phyloP scores from a whole-genome alignment of 2,113 vertebrate species.

The Cardinalis cardinalis region DNA sequence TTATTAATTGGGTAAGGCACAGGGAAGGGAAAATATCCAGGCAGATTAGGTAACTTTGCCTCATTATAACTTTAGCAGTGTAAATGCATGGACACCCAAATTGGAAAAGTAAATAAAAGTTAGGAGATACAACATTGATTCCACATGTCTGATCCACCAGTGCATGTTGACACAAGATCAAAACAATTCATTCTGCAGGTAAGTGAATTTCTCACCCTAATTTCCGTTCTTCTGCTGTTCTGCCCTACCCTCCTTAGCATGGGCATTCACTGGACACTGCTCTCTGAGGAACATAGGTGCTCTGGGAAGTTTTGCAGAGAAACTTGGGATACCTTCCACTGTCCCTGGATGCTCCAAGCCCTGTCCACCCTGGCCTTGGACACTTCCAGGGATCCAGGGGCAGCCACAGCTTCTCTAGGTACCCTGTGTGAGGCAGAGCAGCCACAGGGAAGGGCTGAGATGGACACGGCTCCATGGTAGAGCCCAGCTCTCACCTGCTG shows the following conservation, averaged over 20 bases:
- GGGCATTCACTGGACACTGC: background rate
- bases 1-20: background rate
- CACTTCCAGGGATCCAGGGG: background rate
- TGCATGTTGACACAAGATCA: background rate
- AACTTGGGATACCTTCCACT: background rate
- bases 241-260: background rate
- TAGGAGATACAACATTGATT: background rate
- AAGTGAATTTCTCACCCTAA: background rate
- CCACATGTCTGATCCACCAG: background rate
- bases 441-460: rapidly evolving
- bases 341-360: background rate
- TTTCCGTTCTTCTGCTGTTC: background rate
- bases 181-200: background rate
- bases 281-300: background rate
- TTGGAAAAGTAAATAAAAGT: rapidly evolving
- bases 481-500: constrained; percentile 77
- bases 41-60: background rate
- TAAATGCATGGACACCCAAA: background rate
- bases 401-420: background rate
- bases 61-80: background rate
- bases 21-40: background rate
- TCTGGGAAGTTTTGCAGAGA: background rate
- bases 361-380: background rate
- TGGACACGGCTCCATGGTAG: rapidly evolving
- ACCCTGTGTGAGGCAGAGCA: rapidly evolving